phyloP scores from a whole-genome alignment of 1,140 invertebrate species.

The Eupeodes corollae region DNA sequence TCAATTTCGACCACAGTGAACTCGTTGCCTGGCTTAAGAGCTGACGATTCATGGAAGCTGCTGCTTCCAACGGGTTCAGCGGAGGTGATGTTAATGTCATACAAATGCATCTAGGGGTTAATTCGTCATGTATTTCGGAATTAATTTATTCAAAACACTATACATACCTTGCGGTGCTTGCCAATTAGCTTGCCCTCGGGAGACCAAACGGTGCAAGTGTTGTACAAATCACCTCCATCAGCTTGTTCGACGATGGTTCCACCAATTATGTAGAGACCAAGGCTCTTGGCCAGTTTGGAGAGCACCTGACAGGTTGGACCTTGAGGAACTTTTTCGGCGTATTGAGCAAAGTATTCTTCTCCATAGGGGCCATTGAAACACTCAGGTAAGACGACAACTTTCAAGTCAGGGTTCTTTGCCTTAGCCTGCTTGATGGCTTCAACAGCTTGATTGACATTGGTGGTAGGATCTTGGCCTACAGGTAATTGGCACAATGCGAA shows the following conservation, averaged over 20 bases:
- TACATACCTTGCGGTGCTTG: slow-evolving; percentile 54
- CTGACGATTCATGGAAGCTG: slow-evolving; percentile 83
- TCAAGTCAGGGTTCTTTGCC: slow-evolving; percentile 52
- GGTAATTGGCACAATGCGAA: slow-evolving; percentile 72
- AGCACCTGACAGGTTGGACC: slow-evolving; percentile 60
- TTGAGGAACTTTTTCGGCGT: slow-evolving; percentile 71
- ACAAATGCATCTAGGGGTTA: slow-evolving; percentile 69
- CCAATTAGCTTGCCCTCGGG: slow-evolving; percentile 62
- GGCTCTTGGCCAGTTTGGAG: slow-evolving; percentile 61
- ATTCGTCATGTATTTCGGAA: too few relatives aligned
- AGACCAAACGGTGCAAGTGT: slow-evolving; percentile 84
- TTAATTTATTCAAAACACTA: neutral
- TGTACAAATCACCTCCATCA: slow-evolving; percentile 52
- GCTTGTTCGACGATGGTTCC: slow-evolving; percentile 78
- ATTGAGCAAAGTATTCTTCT: slow-evolving; percentile 65
- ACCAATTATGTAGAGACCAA: slow-evolving; percentile 71
- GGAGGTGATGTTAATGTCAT: slow-evolving; percentile 85
- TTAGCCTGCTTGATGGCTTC: slow-evolving; percentile 57
- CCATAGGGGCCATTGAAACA: slow-evolving; percentile 88
- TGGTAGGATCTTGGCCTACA: slow-evolving; percentile 58
- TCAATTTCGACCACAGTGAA: slow-evolving; percentile 63
- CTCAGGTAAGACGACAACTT: slow-evolving; percentile 74
- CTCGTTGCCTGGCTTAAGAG: slow-evolving; percentile 59
- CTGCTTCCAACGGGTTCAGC: slow-evolving; percentile 50
- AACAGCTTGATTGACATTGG: slow-evolving; percentile 61